Evolutionary conservation across 2,888 invertebrate genomes (phyloP).

Genomic region (Rotaria magnacalcarata): DNA sequence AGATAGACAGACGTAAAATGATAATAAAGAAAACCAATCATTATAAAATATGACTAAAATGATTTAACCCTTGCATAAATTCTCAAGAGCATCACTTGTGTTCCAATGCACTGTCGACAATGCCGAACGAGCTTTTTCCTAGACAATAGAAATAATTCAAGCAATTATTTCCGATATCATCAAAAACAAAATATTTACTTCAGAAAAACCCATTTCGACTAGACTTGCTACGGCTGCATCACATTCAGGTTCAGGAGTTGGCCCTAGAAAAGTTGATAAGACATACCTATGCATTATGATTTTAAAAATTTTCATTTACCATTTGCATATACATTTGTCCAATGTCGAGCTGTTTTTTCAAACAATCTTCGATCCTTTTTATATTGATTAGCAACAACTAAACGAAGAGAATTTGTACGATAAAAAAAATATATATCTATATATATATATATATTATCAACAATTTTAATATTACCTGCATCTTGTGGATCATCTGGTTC

Average conservation of each 20-base stretch:
- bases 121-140: constrained; percentile 31
- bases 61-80: constrained; percentile 17
- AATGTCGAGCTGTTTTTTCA: constrained; percentile 82
- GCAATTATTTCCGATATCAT: not conserved
- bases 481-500: constrained; percentile 63
- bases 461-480: constrained; percentile 50
- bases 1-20: not conserved
- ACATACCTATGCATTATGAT: not conserved
- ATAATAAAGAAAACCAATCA: not conserved
- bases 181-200: constrained; percentile 58
- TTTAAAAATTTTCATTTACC: not conserved
- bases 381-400: constrained; percentile 89
- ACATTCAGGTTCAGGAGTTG: constrained; percentile 72
- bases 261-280: constrained; percentile 64
- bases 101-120: constrained; percentile 20
- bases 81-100: constrained; percentile 25
- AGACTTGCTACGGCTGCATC: constrained; percentile 80
- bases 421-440: too few relatives aligned
- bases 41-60: not conserved
- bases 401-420: not conserved
- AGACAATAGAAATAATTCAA: not conserved
- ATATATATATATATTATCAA: not conserved
- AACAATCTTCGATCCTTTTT: constrained; percentile 82
- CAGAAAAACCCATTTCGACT: constrained; percentile 87
- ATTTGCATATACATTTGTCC: constrained; percentile 80